These are phyloP conservation scores for Diarsia dahlii DNA, from an alignment of 2,888 invertebrate genomes.

Conservation along the genomic window DNA sequence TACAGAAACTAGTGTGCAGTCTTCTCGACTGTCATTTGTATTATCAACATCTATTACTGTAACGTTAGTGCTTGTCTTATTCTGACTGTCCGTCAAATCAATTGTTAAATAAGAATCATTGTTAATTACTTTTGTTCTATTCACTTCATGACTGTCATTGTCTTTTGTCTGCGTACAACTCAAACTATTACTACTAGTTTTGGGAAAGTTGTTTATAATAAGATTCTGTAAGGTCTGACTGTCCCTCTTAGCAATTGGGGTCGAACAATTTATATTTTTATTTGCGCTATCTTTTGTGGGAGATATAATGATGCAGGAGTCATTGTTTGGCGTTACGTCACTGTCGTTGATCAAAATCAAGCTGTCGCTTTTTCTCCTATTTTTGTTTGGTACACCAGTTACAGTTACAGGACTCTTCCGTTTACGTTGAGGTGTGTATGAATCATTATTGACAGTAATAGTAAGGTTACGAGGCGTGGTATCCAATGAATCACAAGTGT, in stretches of 20 bases:
- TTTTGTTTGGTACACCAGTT: slow-evolving; percentile 29
- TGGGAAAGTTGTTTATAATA: slow-evolving; percentile 60
- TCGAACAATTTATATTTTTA: slow-evolving; percentile 75
- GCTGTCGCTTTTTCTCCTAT: slow-evolving; percentile 45
- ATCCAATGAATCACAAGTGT: slow-evolving; percentile 18
- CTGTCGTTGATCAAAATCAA: slow-evolving; percentile 73
- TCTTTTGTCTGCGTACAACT: slow-evolving; percentile 43
- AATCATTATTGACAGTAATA: slow-evolving; percentile 52
- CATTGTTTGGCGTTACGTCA: slow-evolving; percentile 62
- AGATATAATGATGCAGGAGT: slow-evolving; percentile 54
- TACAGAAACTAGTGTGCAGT: slow-evolving; percentile 74
- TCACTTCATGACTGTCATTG: slow-evolving; percentile 68
- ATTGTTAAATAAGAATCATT: slow-evolving; percentile 81
- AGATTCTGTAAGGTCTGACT: slow-evolving; percentile 43
- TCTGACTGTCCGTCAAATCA: slow-evolving; percentile 79
- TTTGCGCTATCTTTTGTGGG: slow-evolving; percentile 56
- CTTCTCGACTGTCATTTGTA: slow-evolving; percentile 72
- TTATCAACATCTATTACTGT: slow-evolving; percentile 75
- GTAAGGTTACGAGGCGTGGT: slow-evolving; percentile 47
- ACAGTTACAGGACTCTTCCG: slow-evolving; percentile 36
- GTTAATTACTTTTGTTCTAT: slow-evolving; percentile 79
- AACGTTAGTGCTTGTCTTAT: slow-evolving; percentile 24
- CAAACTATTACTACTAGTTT: slow-evolving; percentile 57
- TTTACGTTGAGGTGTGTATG: slow-evolving; percentile 49
- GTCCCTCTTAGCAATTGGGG: slow-evolving; percentile 70